phyloP scores from a whole-genome alignment of 2,113 vertebrate species.

The Pipra filicauda region DNA sequence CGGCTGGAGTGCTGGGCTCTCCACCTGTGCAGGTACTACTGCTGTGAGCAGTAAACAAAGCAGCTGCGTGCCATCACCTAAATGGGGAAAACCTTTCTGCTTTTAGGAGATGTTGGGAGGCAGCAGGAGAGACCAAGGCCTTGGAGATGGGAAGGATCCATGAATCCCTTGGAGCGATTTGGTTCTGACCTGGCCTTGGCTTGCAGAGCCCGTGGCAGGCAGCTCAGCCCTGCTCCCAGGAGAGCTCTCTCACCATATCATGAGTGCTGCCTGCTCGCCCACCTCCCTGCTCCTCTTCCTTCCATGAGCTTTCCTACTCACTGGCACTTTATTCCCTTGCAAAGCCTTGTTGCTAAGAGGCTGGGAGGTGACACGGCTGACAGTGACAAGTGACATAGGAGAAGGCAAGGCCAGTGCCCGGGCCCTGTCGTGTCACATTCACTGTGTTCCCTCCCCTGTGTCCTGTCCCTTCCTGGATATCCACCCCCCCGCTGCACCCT shows the following conservation, averaged over 20 bases:
- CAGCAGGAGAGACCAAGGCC: background rate
- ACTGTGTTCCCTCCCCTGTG: background rate
- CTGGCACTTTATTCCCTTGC: background rate
- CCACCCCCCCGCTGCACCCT: background rate
- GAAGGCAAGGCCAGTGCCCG: rapidly evolving
- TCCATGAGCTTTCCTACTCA: rapidly evolving
- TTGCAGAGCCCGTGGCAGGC: rapidly evolving
- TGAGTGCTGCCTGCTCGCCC: too few relatives aligned
- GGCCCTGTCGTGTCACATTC: rapidly evolving
- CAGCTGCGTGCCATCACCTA: background rate
- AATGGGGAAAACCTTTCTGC: background rate
- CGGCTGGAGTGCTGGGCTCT: background rate
- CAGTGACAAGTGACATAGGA: background rate
- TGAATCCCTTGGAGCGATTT: rapidly evolving
- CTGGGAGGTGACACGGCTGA: background rate
- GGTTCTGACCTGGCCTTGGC: background rate
- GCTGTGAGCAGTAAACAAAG: background rate
- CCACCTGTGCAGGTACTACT: background rate
- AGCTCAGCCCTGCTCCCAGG: background rate
- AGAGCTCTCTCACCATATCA: too few relatives aligned
- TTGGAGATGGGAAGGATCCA: background rate
- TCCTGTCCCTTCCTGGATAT: rapidly evolving
- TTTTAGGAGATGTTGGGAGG: background rate
- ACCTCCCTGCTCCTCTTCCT: background rate
- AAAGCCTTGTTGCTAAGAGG: background rate